phyloP scores from a whole-genome alignment of 2,888 invertebrate genomes.

The Mesorhabditis sp. region DNA sequence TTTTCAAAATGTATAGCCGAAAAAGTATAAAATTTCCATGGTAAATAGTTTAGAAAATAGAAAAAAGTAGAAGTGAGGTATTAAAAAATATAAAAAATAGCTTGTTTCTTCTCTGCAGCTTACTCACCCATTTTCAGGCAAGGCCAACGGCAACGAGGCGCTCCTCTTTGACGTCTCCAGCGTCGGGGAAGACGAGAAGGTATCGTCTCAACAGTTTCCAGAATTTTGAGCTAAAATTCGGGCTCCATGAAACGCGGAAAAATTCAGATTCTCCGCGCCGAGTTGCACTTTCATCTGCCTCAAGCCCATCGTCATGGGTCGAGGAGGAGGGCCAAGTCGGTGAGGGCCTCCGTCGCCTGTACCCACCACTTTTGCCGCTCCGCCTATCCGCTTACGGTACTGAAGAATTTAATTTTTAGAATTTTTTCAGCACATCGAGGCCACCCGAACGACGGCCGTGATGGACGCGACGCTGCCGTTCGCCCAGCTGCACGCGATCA shows the following conservation, averaged over 20 bases:
- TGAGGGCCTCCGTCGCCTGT: background rate
- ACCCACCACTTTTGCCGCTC: background rate
- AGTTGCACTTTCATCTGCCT: background rate
- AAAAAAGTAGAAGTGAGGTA: background rate
- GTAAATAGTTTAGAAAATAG: background rate
- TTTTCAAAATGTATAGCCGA: background rate
- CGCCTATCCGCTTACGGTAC: background rate
- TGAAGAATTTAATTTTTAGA: too few species aligned
- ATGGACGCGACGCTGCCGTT: background rate
- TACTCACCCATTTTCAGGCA: background rate
- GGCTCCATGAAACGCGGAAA: too few species aligned
- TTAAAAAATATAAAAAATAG: background rate
- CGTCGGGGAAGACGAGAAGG: background rate
- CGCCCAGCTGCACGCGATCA: background rate
- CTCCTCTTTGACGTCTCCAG: constrained; percentile 1
- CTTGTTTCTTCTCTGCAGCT: background rate
- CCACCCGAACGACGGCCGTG: background rate
- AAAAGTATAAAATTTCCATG: background rate
- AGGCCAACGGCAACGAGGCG: constrained; percentile 5
- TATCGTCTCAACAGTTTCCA: background rate
- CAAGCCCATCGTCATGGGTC: background rate
- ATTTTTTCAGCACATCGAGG: background rate
- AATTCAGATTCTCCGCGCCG: background rate
- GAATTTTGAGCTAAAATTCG: too few species aligned
- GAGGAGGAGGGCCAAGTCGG: background rate